These are phyloP conservation scores for Macrosoma leucophasiata DNA, from an alignment of 2,888 invertebrate genomes.

Conservation along the genomic window DNA sequence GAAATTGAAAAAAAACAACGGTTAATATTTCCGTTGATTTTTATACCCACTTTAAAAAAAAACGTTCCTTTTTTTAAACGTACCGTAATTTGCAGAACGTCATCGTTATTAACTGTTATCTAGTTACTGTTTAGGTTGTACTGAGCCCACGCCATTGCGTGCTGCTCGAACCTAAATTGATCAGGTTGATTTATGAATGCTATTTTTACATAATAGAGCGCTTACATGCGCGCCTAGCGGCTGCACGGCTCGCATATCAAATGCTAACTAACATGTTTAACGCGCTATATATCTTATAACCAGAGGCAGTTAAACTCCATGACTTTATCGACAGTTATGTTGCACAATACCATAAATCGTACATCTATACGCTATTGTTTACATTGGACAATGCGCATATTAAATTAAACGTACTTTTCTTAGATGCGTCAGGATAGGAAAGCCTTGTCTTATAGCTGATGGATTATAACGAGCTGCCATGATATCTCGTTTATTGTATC, in stretches of 20 bases:
- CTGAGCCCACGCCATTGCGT: conserved; percentile 42
- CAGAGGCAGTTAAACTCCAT: conserved; percentile 27
- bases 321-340: conserved; percentile 29
- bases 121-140: conserved; percentile 40
- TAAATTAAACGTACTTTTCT: no score
- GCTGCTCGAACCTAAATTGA: conserved; percentile 41
- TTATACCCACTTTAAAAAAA: no score
- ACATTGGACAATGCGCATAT: conserved; percentile 21
- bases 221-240: conserved; percentile 23
- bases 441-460: conserved; percentile 7
- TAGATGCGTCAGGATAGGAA: no score
- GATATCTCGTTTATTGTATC: no score
- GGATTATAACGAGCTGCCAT: no score
- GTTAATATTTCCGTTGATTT: no score
- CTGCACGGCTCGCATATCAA: conserved; percentile 25
- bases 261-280: conserved; percentile 27
- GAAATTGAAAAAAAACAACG: no score
- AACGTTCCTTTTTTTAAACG: no score
- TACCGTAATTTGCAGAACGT: no score
- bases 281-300: conserved; percentile 27
- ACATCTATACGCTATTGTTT: conserved; percentile 39
- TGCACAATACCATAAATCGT: conserved; percentile 36
- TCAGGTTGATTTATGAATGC: conserved; percentile 42
- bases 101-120: conserved; percentile 34
- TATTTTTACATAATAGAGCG: conserved; percentile 44